Evolutionary conservation across 2,888 invertebrate species (phyloP).

Genomic region (Macropis europaea): DNA sequence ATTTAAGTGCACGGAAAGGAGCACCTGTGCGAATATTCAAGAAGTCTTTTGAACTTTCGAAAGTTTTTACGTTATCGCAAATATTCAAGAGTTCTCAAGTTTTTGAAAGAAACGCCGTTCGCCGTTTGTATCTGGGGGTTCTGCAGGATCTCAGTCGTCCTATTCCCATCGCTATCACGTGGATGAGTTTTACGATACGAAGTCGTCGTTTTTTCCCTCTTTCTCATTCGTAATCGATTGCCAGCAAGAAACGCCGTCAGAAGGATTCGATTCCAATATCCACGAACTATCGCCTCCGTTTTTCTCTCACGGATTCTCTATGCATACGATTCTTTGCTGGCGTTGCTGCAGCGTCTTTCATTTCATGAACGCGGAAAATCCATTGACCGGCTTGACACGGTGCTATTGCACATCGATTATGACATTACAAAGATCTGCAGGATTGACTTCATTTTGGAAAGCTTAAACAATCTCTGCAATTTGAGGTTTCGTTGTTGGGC

Average conservation of each 20-base stretch:
- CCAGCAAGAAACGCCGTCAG: constrained; percentile 23
- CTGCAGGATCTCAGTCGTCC: background rate
- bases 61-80: background rate
- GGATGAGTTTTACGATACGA: constrained; percentile 20
- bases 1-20: background rate
- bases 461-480: too few species aligned
- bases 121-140: background rate
- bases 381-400: too few species aligned
- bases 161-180: constrained; percentile 1
- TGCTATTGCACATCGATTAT: too few species aligned
- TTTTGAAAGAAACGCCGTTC: background rate
- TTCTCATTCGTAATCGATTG: constrained; percentile 24
- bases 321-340: constrained; percentile 24
- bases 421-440: too few species aligned
- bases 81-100: background rate
- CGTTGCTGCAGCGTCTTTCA: background rate
- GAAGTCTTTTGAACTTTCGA: background rate
- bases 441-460: too few species aligned
- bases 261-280: constrained; percentile 47
- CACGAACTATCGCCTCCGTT: constrained; percentile 23
- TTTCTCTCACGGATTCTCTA: constrained; percentile 14
- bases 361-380: background rate
- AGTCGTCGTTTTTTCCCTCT: background rate
- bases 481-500: too few species aligned
- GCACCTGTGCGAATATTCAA: background rate